phyloP scores from a whole-genome alignment of 2,888 invertebrate species.

The Calephelis perditalis region DNA sequence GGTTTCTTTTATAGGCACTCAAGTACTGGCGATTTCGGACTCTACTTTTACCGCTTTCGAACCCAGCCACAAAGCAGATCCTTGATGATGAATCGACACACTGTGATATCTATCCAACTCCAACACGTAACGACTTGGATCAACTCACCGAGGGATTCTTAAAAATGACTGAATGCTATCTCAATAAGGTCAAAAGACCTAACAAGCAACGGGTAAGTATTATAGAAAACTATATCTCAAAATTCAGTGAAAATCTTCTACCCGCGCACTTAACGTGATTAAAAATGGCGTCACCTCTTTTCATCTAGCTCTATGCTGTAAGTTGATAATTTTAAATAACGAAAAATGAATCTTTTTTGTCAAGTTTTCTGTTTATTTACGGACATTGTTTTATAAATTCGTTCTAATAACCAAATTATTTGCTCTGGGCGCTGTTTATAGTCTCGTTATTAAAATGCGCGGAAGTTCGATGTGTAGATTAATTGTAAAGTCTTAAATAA shows the following conservation, averaged over 20 bases:
- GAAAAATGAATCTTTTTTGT: too few relatives aligned
- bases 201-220: constrained; percentile 87
- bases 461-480: too few relatives aligned
- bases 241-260: not conserved
- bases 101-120: constrained; percentile 91
- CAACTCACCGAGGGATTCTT: constrained; percentile 85
- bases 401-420: too few relatives aligned
- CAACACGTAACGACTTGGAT: constrained; percentile 79
- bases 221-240: not conserved
- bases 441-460: too few relatives aligned
- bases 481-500: constrained; percentile 6
- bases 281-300: too few relatives aligned
- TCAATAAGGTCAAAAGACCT: constrained; percentile 93
- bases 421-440: too few relatives aligned
- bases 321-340: too few relatives aligned
- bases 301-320: too few relatives aligned
- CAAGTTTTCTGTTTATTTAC: too few relatives aligned
- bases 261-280: too few relatives aligned
- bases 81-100: constrained; percentile 83
- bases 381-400: too few relatives aligned
- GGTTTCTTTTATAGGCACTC: constrained; percentile 76
- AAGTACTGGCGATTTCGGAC: constrained; percentile 96
- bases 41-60: constrained; percentile 89
- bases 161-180: constrained; percentile 89
- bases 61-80: constrained; percentile 87